These are phyloP conservation scores for Poeciliopsis gracilis DNA, from an alignment of 2,797 vertebrate species.

Conservation along the genomic window DNA sequence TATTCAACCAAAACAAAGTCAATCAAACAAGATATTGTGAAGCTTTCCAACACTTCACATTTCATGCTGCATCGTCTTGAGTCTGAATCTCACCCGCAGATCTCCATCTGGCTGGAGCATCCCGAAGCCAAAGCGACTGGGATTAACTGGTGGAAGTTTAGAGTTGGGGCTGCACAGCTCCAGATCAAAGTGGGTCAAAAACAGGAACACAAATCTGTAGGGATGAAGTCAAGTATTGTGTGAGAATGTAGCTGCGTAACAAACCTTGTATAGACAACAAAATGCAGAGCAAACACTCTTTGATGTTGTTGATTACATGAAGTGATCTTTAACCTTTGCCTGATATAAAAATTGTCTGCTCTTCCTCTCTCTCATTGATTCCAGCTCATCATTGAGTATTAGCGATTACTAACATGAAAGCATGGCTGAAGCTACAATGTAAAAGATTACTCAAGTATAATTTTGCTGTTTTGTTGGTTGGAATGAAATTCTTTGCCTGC, in stretches of 20 bases:
- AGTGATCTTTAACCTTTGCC: slow-evolving; percentile 39
- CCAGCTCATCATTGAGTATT: slow-evolving; percentile 11
- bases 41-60: slow-evolving; percentile 9
- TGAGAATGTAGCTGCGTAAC: neutral
- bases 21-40: neutral
- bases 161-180: slow-evolving; percentile 70
- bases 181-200: slow-evolving; percentile 81
- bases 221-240: slow-evolving; percentile 23
- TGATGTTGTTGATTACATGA: neutral
- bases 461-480: slow-evolving; percentile 31
- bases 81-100: slow-evolving; percentile 76
- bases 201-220: slow-evolving; percentile 82
- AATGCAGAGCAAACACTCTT: neutral
- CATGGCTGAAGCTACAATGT: slow-evolving; percentile 25
- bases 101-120: slow-evolving; percentile 83
- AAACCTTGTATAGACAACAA: neutral
- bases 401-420: slow-evolving; percentile 46
- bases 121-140: slow-evolving; percentile 82
- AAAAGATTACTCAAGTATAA: slow-evolving; percentile 31
- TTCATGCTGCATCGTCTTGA: slow-evolving; percentile 47
- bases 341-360: slow-evolving; percentile 4
- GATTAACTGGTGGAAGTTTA: slow-evolving; percentile 78
- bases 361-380: slow-evolving; percentile 18
- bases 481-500: slow-evolving; percentile 49
- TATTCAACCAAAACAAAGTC: neutral